Evolutionary conservation across 2,113 vertebrate species (phyloP).

Genomic region (Tupaia tana): DNA sequence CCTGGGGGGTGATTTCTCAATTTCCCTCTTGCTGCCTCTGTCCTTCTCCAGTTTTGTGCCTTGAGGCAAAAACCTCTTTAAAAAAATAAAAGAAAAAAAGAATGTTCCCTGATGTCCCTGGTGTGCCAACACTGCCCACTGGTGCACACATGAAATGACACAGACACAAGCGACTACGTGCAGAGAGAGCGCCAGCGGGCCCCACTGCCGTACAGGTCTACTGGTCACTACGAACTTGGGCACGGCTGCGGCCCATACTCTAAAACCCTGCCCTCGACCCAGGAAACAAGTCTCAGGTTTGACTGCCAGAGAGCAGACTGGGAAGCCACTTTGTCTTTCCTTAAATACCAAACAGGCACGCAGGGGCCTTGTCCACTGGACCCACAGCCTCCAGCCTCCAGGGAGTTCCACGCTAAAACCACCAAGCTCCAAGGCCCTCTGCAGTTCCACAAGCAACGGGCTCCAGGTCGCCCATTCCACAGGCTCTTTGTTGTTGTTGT

Average conservation of each 20-base stretch:
- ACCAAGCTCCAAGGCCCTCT: rapidly evolving
- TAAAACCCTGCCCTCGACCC: background rate
- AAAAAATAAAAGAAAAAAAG: no score
- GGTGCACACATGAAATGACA: rapidly evolving
- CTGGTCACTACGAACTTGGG: background rate
- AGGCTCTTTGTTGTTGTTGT: no score
- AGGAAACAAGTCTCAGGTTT: background rate
- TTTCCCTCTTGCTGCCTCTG: no score
- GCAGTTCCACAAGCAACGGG: background rate
- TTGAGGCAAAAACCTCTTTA: no score
- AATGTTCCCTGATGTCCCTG: no score
- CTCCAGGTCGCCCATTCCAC: background rate
- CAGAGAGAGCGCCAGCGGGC: no score
- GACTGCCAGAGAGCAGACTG: background rate
- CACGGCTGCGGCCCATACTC: background rate
- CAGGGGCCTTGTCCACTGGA: background rate
- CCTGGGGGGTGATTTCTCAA: no score
- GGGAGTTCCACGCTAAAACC: background rate
- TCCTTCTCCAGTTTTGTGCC: no score
- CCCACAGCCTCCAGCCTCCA: background rate
- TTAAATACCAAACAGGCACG: background rate
- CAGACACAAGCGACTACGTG: no score
- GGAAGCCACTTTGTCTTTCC: background rate
- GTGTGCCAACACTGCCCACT: rapidly evolving
- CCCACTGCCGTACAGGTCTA: no score